Percentiles rank a stretch among this genome's conserved stretches.
phyloP scores from a whole-genome alignment of 2,113 vertebrate species.

The Papio anubis region DNA sequence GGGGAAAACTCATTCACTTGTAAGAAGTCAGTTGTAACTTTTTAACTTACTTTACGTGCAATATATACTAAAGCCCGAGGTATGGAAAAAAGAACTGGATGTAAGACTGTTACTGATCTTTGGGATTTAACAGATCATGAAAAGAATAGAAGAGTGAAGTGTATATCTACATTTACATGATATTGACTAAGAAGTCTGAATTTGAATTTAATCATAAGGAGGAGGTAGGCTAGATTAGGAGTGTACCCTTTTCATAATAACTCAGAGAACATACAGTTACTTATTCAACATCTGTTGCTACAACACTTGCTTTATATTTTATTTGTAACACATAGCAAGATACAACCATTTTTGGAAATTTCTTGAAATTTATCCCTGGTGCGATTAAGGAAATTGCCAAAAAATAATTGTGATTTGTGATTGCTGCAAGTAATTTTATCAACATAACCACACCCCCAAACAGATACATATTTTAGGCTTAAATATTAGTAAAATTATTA shows the following conservation, averaged over 20 bases:
- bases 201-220: not conserved
- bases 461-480: not conserved
- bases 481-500: not conserved
- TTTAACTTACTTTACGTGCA: not conserved
- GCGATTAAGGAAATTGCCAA: not conserved
- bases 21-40: not conserved
- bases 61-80: not conserved
- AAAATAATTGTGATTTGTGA: not conserved
- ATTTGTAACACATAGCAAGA: not conserved
- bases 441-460: not conserved
- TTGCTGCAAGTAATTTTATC: not conserved
- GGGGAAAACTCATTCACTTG: not conserved
- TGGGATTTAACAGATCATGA: not conserved
- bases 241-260: not conserved
- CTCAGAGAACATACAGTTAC: not conserved
- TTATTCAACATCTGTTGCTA: not conserved
- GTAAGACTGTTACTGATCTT: not conserved
- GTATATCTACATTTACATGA: not conserved
- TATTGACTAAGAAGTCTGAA: not conserved
- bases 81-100: not conserved
- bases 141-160: not conserved
- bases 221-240: not conserved
- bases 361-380: not conserved
- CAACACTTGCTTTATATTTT: not conserved
- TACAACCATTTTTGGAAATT: not conserved